A percentile compares a stretch with the other conserved stretches of the same genome.
These are phyloP conservation scores for Ceyx melanurus DNA, from an alignment of 2,113 vertebrate genomes.

Conservation along the genomic window DNA sequence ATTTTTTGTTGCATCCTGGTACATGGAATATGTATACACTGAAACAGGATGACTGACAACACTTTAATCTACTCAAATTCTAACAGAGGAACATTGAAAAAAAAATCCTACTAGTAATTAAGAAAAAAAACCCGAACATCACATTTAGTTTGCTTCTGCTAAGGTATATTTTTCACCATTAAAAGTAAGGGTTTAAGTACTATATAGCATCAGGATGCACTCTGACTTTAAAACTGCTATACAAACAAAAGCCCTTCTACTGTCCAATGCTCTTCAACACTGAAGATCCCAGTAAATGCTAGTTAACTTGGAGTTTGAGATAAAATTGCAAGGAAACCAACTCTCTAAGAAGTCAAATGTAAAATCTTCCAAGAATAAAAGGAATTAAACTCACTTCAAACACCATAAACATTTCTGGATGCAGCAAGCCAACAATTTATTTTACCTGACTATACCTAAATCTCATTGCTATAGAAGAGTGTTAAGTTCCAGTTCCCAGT, in stretches of 20 bases:
- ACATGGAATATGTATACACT: conserved; percentile 45
- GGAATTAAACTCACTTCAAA: conserved; percentile 55
- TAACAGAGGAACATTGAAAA: conserved; percentile 50
- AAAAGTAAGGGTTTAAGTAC: conserved; percentile 62
- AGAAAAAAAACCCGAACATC: conserved; percentile 36
- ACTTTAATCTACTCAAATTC: conserved; percentile 54
- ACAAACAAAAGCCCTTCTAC: conserved; percentile 57
- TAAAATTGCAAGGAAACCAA: conserved; percentile 50
- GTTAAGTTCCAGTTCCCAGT: conserved; percentile 3
- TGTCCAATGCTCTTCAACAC: conserved; percentile 36
- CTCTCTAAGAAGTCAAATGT: conserved; percentile 37
- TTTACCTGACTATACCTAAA: conserved; percentile 43
- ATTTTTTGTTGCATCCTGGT: conserved; percentile 72
- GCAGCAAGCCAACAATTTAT: conserved; percentile 21
- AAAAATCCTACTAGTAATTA: conserved; percentile 39
- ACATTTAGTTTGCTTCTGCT: conserved; percentile 48
- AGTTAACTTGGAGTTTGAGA: conserved; percentile 21
- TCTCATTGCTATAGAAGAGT: background rate
- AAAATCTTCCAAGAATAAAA: conserved; percentile 43
- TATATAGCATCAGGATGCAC: conserved; percentile 42
- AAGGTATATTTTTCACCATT: conserved; percentile 61
- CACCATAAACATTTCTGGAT: conserved; percentile 10
- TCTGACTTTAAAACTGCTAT: conserved; percentile 57
- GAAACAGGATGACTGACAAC: conserved; percentile 66
- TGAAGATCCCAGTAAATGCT: background rate